These are phyloP conservation scores for Chymomyza costata DNA, from an alignment of 1,140 invertebrate species.

Conservation along the genomic window DNA sequence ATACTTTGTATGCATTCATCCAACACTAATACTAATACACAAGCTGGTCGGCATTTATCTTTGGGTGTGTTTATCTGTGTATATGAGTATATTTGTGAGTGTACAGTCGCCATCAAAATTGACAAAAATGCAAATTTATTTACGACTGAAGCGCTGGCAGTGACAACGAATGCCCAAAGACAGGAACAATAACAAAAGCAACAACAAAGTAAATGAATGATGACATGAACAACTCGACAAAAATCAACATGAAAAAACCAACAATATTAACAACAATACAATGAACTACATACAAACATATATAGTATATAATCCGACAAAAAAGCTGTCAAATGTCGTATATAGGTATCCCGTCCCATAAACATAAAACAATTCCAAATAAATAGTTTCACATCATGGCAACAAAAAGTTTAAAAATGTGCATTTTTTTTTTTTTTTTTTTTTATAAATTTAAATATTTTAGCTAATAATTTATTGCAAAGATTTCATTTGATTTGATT, in stretches of 20 bases:
- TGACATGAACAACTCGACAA: slow-evolving; percentile 45
- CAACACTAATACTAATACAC: neutral
- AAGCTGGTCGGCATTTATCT: too few species aligned
- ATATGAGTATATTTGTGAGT: slow-evolving; percentile 11
- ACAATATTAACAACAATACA: neutral
- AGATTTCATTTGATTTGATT: too few species aligned
- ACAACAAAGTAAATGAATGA: slow-evolving; percentile 55
- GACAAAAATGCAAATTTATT: slow-evolving; percentile 73
- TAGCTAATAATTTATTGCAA: too few species aligned
- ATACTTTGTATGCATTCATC: slow-evolving; percentile 52
- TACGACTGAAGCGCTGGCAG: slow-evolving; percentile 52
- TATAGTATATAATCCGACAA: slow-evolving; percentile 53
- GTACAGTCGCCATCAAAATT: slow-evolving; percentile 58
- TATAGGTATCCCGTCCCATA: too few species aligned
- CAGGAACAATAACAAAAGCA: slow-evolving; percentile 19
- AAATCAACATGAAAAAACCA: slow-evolving; percentile 56
- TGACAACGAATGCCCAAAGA: slow-evolving; percentile 36
- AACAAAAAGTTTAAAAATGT: too few species aligned
- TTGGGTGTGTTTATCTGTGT: neutral
- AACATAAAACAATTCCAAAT: too few species aligned
- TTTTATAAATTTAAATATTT: too few species aligned
- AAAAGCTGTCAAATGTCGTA: slow-evolving; percentile 66
- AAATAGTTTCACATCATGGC: too few species aligned
- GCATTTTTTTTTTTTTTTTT: too few species aligned
- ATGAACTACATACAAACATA: slow-evolving; percentile 10